Evolutionary conservation across 2,888 invertebrate genomes (phyloP).

Genomic region (Zhengitettix transpicula): DNA sequence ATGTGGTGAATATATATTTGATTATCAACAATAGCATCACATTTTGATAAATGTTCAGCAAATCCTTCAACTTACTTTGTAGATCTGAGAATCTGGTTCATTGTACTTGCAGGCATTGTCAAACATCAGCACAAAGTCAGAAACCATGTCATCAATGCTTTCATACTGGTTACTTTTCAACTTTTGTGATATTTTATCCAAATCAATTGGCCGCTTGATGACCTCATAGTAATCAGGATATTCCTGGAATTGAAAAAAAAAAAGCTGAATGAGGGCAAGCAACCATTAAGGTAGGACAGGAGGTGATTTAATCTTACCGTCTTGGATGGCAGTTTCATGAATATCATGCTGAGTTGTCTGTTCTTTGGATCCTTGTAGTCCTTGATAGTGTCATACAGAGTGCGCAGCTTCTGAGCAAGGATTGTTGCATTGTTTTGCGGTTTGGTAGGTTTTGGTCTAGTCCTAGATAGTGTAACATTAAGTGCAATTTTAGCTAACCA

Average conservation of each 20-base stretch:
- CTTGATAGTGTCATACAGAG: conserved; percentile 73
- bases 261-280: conserved; percentile 2
- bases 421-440: neutral
- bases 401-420: conserved; percentile 60
- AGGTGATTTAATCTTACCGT: conserved; percentile 29
- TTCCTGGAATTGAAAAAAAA: conserved; percentile 33
- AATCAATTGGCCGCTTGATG: conserved; percentile 89
- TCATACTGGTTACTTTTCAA: conserved; percentile 60
- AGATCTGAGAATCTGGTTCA: conserved; percentile 93
- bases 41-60: too few relatives aligned
- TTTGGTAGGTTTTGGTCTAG: too few relatives aligned
- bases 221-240: conserved; percentile 97
- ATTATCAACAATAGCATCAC: too few relatives aligned
- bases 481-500: too few relatives aligned
- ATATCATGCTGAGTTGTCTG: conserved; percentile 83
- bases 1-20: too few relatives aligned
- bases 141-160: conserved; percentile 68
- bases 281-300: conserved; percentile 9
- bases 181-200: conserved; percentile 84
- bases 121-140: conserved; percentile 84
- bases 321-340: conserved; percentile 88
- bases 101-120: conserved; percentile 96
- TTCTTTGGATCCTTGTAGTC: conserved; percentile 76
- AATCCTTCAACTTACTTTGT: conserved; percentile 40
- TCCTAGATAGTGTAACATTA: too few relatives aligned